Evolutionary conservation across 2,797 vertebrate genomes (phyloP).

Genomic region (Eutrigla gurnardus): DNA sequence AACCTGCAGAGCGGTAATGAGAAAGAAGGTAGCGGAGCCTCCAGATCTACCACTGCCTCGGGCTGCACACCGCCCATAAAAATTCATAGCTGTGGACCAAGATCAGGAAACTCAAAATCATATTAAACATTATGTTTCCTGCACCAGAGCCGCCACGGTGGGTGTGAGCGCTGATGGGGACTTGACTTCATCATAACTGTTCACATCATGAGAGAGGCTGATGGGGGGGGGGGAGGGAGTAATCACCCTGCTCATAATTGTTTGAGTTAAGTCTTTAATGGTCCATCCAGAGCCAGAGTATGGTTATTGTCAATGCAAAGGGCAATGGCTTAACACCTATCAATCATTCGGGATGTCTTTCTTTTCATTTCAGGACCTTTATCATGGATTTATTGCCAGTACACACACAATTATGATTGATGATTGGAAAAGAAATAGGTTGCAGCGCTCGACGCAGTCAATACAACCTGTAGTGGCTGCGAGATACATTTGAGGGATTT

Average conservation of each 20-base stretch:
- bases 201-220: conserved; percentile 38
- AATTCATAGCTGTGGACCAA: conserved; percentile 76
- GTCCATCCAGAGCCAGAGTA: conserved; percentile 52
- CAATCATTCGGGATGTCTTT: conserved; percentile 54
- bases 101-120: conserved; percentile 62
- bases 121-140: conserved; percentile 70
- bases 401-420: conserved; percentile 62
- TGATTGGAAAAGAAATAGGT: conserved; percentile 61
- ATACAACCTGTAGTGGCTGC: conserved; percentile 48
- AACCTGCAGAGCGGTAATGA: conserved; percentile 69
- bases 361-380: conserved; percentile 66
- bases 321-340: conserved; percentile 63
- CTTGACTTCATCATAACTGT: conserved; percentile 28
- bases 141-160: conserved; percentile 37
- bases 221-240: conserved; percentile 20
- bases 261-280: conserved; percentile 61
- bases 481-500: conserved; percentile 61
- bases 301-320: conserved; percentile 60
- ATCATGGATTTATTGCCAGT: conserved; percentile 66
- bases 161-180: conserved; percentile 19
- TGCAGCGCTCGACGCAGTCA: conserved; percentile 42
- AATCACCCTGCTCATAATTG: conserved; percentile 59
- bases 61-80: conserved; percentile 67
- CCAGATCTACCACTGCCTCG: conserved; percentile 49
- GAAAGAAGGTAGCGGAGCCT: conserved; percentile 57